Percentiles rank a stretch among this genome's conserved stretches.
These are phyloP conservation scores for Drosophila nigrodunni DNA, from an alignment of 1,140 invertebrate species.

Conservation along the genomic window DNA sequence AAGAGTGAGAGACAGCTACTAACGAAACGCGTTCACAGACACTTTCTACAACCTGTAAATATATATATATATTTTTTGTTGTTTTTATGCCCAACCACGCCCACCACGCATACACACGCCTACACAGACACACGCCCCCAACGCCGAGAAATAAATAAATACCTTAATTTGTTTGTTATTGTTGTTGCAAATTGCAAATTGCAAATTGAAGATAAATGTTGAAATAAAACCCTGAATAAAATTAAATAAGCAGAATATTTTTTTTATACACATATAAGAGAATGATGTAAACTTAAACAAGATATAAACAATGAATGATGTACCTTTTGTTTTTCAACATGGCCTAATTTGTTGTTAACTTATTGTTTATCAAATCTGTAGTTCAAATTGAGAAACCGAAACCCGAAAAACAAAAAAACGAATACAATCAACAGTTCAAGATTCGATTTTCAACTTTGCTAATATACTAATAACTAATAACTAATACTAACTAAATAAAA, in stretches of 20 bases:
- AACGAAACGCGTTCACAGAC: constrained; percentile 16
- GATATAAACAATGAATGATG: constrained; percentile 26
- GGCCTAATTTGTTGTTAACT: constrained; percentile 56
- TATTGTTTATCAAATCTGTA: constrained; percentile 44
- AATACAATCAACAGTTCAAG: constrained; percentile 48
- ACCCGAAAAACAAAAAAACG: constrained; percentile 16
- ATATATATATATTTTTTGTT: constrained; percentile 18
- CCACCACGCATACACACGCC: constrained; percentile 20
- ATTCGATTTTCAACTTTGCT: constrained; percentile 52
- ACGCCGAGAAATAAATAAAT: constrained; percentile 13
- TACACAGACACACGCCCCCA: constrained; percentile 10
- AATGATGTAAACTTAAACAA: constrained; percentile 9
- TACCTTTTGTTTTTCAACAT: constrained; percentile 28
- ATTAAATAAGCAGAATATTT: constrained; percentile 33
- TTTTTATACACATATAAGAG: constrained; percentile 24
- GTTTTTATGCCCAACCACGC: constrained; percentile 12
- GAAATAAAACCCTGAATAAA: constrained; percentile 46
- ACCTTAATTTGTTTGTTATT: constrained; percentile 70
- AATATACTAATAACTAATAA: constrained; percentile 28
- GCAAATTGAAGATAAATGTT: constrained; percentile 36
- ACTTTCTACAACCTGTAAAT: constrained; percentile 16
- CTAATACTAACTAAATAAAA: constrained; percentile 27
- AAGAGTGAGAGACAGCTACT: constrained; percentile 49
- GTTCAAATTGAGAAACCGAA: constrained; percentile 42
- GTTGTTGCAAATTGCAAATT: constrained; percentile 60